Evolutionary conservation across 2,888 invertebrate species (phyloP), one percentile per base, ranked within the genome.

Genomic region (Heteromyza rotundicornis): DNA sequence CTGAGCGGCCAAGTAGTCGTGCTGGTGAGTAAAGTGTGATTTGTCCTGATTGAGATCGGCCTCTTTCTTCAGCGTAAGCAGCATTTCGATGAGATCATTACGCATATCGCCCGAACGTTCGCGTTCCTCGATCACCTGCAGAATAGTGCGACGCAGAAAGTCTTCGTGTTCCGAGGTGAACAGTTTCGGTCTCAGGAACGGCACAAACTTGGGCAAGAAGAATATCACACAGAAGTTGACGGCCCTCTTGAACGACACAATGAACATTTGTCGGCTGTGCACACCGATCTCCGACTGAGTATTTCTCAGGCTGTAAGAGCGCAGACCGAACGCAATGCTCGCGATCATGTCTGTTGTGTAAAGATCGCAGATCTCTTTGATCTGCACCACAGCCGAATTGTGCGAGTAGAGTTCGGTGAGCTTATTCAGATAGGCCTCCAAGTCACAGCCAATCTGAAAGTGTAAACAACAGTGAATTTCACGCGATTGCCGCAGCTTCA

Each of bases 61-160:
- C 64, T 79, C 78, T 69, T 82, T 79, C 56, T 81, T 84, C 8
- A 86, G 69, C 7, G 84, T 83, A 23, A 86, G 71, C 59, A 87
- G 73, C 63, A 84, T 74, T 70, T 87, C 86, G 54, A 87, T 82
- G 53, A 87, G 81, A 75, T 87, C 86, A 64, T 84, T 82, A 60
- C 85, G 77, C 54, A 80, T 74, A 12, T 71, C 65, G 24, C 84
- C 84, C 35, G 79, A 79, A 10, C 79, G 72, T 44, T 82, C 80
- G 2, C 87, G 80, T 22, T 84, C 78, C 14, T 79, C 71, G 10
- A 86, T 79, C 20, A 84, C 82, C 14, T 80, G 74, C 70, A 80
- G 82, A 12, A 86, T 81, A 12, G 81, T 75, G 0, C 73, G 71
- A 1, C 82, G 76, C 22, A 87, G 64, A 62, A 85, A 87, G 12